phyloP scores from a whole-genome alignment of 2,113 vertebrate genomes.

The Prietella phreatophila region DNA sequence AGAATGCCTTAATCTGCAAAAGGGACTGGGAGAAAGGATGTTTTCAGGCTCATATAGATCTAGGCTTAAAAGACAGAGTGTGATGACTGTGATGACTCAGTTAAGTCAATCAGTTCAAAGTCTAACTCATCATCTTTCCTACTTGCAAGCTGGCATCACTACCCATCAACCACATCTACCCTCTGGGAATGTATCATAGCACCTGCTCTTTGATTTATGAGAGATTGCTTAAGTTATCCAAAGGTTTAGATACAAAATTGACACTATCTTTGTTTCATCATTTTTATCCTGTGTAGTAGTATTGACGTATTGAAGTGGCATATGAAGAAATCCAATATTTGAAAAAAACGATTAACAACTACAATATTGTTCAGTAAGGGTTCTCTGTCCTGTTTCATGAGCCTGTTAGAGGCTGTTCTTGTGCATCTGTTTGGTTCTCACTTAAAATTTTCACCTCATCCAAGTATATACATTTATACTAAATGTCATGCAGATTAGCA shows the following conservation, averaged over 20 bases:
- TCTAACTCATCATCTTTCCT: not conserved
- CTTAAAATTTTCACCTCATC: not conserved
- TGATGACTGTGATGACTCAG: slow-evolving; percentile 39
- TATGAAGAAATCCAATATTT: not conserved
- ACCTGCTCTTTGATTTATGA: slow-evolving; percentile 5
- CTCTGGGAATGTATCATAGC: not conserved
- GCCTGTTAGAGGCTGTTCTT: not conserved
- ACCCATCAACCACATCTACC: slow-evolving; percentile 17
- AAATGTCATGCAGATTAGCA: not conserved
- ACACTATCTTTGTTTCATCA: not conserved
- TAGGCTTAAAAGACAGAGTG: slow-evolving; percentile 7
- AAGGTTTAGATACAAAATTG: not conserved
- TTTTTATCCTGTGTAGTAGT: not conserved
- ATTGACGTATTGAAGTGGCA: not conserved
- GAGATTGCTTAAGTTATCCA: not conserved
- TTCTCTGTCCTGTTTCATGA: not conserved
- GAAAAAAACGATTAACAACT: not conserved
- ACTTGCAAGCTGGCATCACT: slow-evolving; percentile 34
- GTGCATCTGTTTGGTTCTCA: not conserved
- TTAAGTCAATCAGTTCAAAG: slow-evolving; percentile 27
- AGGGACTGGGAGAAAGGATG: slow-evolving; percentile 18
- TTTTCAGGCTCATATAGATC: slow-evolving; percentile 42
- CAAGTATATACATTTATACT: not conserved
- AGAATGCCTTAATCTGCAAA: slow-evolving; percentile 42
- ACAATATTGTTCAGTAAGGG: not conserved